Evolutionary conservation across 2,113 vertebrate genomes (phyloP), one percentile per base, ranked within the genome.

Genomic region (Pavo muticus): DNA sequence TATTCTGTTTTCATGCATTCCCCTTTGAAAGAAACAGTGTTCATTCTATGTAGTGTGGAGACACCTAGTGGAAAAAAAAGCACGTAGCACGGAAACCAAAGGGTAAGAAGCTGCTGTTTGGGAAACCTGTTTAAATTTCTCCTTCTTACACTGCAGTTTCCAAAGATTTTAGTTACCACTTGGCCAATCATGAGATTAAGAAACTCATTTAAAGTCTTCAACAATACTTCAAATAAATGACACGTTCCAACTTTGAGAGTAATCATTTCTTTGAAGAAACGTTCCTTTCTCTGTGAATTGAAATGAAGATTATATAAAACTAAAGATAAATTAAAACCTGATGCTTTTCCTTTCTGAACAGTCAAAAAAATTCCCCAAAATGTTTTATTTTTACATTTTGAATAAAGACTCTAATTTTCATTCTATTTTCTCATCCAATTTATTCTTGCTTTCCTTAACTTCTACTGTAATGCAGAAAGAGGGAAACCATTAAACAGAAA

Each of bases 21-120:
- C 57, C 77, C 63, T 35, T 78, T 40, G 27, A 75, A 68, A 44
- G 69, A 47, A 32, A 14, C 15, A 12, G 4, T 11, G 65, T 78
- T 67, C 20, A 96, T 98, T 92, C 50, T 37, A 32, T 27, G 98
- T 95, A 87, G 84, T 97, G 64, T 89, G 89, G 96, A 73, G 97
- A 93, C 98, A 96, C 72, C 98, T 94, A 95, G 96, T 85, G 98
- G 97, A 48, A 48, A 19, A 2, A 32, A 0, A 8, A 27, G 45
- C 54, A 64, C n/a, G n/a, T 56, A 52, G 78, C 83, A 73, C 35
- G 65, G 23, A 25, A n/a, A 48, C 57, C 37, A 37, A 65, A 8
- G 14, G 67, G 17, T 32, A 57, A 32, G 54, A 3, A 48, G 10
- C 27, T 39, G 47, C 32, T 76, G 16, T 39, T 15, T 16, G 2